Conservation (phyloP, 2,113 vertebrate genomes). For the Rhinopomastus cyanomelas region DNA sequence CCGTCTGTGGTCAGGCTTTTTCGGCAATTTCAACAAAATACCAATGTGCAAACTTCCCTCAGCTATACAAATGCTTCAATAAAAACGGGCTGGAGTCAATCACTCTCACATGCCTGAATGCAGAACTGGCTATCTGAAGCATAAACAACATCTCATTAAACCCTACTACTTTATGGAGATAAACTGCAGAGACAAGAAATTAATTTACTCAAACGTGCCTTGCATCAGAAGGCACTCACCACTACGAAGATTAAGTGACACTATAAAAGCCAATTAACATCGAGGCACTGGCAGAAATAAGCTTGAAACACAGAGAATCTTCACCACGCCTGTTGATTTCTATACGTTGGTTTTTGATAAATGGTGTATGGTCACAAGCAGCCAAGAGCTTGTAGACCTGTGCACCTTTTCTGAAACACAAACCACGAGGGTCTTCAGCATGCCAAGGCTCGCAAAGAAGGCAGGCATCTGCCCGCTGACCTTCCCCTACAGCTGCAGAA, state of each 20-base stretch:
- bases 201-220: conserved; percentile 5
- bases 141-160: conserved; percentile 12
- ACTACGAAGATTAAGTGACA: conserved; percentile 44
- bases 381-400: background rate
- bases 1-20: background rate
- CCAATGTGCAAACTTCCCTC: background rate
- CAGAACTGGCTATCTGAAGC: background rate
- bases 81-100: background rate
- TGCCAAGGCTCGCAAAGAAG: background rate
- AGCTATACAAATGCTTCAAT: background rate
- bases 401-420: background rate
- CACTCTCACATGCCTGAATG: background rate
- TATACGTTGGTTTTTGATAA: background rate
- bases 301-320: background rate
- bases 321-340: background rate
- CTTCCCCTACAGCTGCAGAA: conserved; percentile 29
- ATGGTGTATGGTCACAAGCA: background rate
- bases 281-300: conserved; percentile 24
- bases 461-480: background rate
- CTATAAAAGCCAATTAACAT: conserved; percentile 59
- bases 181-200: background rate
- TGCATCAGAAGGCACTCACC: conserved; percentile 67
- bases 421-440: background rate
- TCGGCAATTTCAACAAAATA: background rate
- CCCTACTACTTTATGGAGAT: background rate